Percentiles rank a stretch among this genome's conserved stretches.
Evolutionary conservation across 2,888 invertebrate genomes (phyloP).

Genomic region (Conistra vaccinii): DNA sequence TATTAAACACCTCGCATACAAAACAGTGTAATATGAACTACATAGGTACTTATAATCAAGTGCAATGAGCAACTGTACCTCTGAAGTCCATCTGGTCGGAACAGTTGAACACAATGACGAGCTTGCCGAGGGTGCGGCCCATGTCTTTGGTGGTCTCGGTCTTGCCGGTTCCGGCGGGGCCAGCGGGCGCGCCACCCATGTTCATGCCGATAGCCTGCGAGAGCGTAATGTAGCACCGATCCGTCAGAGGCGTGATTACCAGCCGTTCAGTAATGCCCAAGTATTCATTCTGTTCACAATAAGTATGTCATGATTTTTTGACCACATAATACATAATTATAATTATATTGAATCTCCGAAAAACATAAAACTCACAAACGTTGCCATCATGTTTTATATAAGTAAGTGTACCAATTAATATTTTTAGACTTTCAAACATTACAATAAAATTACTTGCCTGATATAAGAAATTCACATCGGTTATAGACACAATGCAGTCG

Average conservation of each 20-base stretch:
- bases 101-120: slow-evolving; percentile 97
- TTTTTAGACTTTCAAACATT: neutral
- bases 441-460: slow-evolving; percentile 84
- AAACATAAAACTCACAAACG: neutral
- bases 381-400: neutral
- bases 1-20: neutral
- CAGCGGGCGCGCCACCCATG: slow-evolving; percentile 97
- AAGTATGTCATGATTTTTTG: neutral
- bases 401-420: neutral
- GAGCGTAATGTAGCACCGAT: slow-evolving; percentile 97
- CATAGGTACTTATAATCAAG: neutral
- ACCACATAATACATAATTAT: neutral
- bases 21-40: neutral
- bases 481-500: slow-evolving; percentile 94
- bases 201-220: slow-evolving; percentile 97
- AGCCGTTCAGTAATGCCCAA: slow-evolving; percentile 96
- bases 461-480: slow-evolving; percentile 96
- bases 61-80: slow-evolving; percentile 81
- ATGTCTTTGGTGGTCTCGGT: slow-evolving; percentile 98
- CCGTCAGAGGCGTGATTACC: slow-evolving; percentile 97
- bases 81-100: slow-evolving; percentile 98
- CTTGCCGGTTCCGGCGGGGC: slow-evolving; percentile 97
- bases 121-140: slow-evolving; percentile 97
- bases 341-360: neutral
- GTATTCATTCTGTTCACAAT: slow-evolving; percentile 93